Percentiles rank a stretch among this genome's conserved stretches.
These are phyloP conservation scores for Hesperia comma DNA, from an alignment of 2,888 invertebrate genomes.

Conservation along the genomic window DNA sequence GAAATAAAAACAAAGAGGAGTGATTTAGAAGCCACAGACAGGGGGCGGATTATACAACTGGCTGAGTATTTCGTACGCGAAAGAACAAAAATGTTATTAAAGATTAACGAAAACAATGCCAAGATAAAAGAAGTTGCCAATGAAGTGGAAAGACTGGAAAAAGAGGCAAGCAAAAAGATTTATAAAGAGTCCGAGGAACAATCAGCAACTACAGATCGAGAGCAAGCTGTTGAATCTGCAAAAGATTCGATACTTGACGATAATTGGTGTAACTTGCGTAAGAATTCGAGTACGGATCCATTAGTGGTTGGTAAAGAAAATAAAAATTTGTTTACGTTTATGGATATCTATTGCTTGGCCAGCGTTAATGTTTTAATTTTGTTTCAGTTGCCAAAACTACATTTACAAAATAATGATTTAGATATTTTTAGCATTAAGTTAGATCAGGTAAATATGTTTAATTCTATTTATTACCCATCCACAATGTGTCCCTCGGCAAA, in stretches of 20 bases:
- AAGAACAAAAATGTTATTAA: slow-evolving; percentile 52
- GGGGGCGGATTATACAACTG: slow-evolving; percentile 56
- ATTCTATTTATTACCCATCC: slow-evolving; percentile 10
- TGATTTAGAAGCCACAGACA: slow-evolving; percentile 50
- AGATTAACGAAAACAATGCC: slow-evolving; percentile 50
- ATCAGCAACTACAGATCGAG: background rate
- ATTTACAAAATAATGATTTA: slow-evolving; percentile 56
- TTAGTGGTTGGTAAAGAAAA: slow-evolving; percentile 41
- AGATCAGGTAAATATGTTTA: slow-evolving; percentile 56
- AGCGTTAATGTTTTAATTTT: slow-evolving; percentile 23
- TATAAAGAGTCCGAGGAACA: background rate
- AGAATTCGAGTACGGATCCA: slow-evolving; percentile 40
- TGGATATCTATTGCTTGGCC: too few species aligned
- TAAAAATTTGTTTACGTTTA: background rate
- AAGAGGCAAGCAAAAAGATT: slow-evolving; percentile 9
- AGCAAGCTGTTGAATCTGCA: background rate
- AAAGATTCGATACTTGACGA: slow-evolving; percentile 40
- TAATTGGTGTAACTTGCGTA: slow-evolving; percentile 46
- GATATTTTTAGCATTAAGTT: slow-evolving; percentile 60
- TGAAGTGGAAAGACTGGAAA: slow-evolving; percentile 34
- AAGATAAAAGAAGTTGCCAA: slow-evolving; percentile 46
- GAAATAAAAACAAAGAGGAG: slow-evolving; percentile 54
- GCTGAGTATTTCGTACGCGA: slow-evolving; percentile 61
- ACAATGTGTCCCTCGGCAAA: too few species aligned
- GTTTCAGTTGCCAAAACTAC: slow-evolving; percentile 67